A percentile compares a stretch with the other conserved stretches of the same genome.
Conservation (phyloP, 2,888 invertebrate genomes). For the Neoaliturus tenellus region DNA sequence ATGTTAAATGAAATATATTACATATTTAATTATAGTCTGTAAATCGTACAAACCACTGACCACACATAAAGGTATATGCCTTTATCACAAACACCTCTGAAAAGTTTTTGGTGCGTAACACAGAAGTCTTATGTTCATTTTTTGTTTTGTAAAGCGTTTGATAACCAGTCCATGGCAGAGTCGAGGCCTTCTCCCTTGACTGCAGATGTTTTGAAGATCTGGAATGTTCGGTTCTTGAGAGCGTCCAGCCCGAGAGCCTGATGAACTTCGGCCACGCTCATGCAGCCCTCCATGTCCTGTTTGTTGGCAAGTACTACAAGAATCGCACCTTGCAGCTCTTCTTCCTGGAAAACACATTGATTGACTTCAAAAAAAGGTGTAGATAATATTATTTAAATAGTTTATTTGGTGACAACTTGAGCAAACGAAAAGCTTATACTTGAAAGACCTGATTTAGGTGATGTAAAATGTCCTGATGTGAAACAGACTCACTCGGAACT, state of each 20-base stretch:
- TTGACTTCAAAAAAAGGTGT: no score
- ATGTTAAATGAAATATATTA: constrained; percentile 41
- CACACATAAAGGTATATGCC: not conserved
- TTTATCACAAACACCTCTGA: constrained; percentile 33
- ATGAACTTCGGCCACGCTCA: constrained; percentile 97
- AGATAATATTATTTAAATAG: no score
- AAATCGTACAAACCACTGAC: constrained; percentile 30
- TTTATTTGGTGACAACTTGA: no score
- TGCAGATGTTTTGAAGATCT: constrained; percentile 99
- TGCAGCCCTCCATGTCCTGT: constrained; percentile 98
- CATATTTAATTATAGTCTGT: constrained; percentile 35
- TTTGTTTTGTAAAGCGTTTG: constrained; percentile 91
- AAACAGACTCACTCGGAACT: no score
- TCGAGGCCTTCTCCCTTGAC: constrained; percentile 98
- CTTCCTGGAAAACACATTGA: constrained; percentile 94
- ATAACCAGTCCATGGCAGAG: constrained; percentile 99
- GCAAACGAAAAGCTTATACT: no score
- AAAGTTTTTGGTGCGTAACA: constrained; percentile 2
- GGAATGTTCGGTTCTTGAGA: constrained; percentile 97
- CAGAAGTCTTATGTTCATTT: constrained; percentile 77
- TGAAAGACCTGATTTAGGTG: no score
- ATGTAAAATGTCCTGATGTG: no score
- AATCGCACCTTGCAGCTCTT: constrained; percentile 96
- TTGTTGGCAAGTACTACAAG: constrained; percentile 99
- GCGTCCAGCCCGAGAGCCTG: constrained; percentile 96